These are phyloP conservation scores for Caenorhabditis becei DNA, from an alignment of 2,888 invertebrate genomes.

Conservation along the genomic window DNA sequence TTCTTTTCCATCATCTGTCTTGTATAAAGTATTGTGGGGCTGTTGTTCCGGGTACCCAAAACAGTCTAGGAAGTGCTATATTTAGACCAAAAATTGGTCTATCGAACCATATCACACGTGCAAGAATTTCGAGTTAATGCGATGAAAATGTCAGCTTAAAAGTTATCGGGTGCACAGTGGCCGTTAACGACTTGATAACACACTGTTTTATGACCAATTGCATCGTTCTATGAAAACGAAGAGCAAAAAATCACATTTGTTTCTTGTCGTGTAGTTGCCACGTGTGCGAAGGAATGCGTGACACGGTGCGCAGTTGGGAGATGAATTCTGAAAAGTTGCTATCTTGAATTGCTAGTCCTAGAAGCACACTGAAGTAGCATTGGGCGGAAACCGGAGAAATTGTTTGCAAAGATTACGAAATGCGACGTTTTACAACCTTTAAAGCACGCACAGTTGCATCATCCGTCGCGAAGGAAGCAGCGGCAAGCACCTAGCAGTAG, in stretches of 20 bases:
- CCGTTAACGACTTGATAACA: slow-evolving; percentile 48
- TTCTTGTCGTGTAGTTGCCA: neutral
- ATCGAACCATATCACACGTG: slow-evolving; percentile 22
- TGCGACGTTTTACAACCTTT: slow-evolving; percentile 38
- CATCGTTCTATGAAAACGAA: slow-evolving; percentile 18
- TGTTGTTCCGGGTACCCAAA: slow-evolving; percentile 3
- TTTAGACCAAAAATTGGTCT: slow-evolving; percentile 27
- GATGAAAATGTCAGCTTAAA: slow-evolving; percentile 57
- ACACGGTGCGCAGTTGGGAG: too few species aligned
- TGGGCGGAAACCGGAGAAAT: slow-evolving; percentile 5
- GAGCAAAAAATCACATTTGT: slow-evolving; percentile 48
- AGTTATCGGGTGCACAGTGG: slow-evolving; percentile 57
- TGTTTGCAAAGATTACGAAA: slow-evolving; percentile 26
- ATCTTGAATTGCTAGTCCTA: neutral
- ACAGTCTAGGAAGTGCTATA: slow-evolving; percentile 9
- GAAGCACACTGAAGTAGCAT: neutral
- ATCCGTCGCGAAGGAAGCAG: slow-evolving; percentile 28
- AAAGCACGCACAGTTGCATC: slow-evolving; percentile 38
- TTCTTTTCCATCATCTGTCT: too few species aligned
- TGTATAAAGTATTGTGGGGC: neutral
- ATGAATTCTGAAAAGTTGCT: neutral
- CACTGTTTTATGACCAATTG: slow-evolving; percentile 29
- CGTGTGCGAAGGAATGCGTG: slow-evolving; percentile 8
- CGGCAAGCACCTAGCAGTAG: slow-evolving; percentile 34
- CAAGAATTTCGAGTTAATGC: slow-evolving; percentile 42